Evolutionary conservation across 2,888 invertebrate species (phyloP), one percentile per base, ranked within the genome.

Genomic region (Pocota personata): DNA sequence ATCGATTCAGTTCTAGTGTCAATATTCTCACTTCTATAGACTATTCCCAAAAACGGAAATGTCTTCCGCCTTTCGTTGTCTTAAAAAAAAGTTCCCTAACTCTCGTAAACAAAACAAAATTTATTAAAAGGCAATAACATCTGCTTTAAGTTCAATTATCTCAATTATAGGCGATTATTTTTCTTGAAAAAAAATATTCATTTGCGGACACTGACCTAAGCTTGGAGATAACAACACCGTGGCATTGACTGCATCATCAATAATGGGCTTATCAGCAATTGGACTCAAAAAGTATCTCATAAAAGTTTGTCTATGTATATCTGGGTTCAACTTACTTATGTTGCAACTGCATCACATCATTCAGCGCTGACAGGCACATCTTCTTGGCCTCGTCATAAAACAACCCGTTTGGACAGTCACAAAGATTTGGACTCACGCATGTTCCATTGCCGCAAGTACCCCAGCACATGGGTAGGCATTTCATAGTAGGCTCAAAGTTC

Each of bases 401-500:
- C 67, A 87, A 64, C 5, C 88, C 89, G 4, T 58, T 35, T 1
- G 77, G 57, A 62, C 90, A 90, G 0, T 88, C 83, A 35, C 90
- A 90, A 4, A 77, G 32, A 1, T 88, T 87, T 0, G 88, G 83
- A 0, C 82, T 76, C 2, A 66, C 60, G 40, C 89, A 90, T 0
- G 76, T 88, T 52, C 88, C 89, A 62, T 88, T 89, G 27, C 88
- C 87, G 66, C 90, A 90, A 30, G 83, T 87, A 57, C 88, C 87
- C 79, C 88, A 88, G 48, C 90, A 90, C 24, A 88, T 79, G 0
- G 89, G 87, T 16, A 88, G 87, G 46, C 89, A 90, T 14, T 87
- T 79, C 6, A 88, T 71, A 4, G 87, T 43, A 0, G 87, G 87
- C 7, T 72, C 88, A 0, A 76, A 80, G 3, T 87, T 72, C 19